A percentile compares a stretch with the other conserved stretches of the same genome.
Evolutionary conservation across 2,888 invertebrate genomes (phyloP).

Genomic region (Cybosia mesomella): DNA sequence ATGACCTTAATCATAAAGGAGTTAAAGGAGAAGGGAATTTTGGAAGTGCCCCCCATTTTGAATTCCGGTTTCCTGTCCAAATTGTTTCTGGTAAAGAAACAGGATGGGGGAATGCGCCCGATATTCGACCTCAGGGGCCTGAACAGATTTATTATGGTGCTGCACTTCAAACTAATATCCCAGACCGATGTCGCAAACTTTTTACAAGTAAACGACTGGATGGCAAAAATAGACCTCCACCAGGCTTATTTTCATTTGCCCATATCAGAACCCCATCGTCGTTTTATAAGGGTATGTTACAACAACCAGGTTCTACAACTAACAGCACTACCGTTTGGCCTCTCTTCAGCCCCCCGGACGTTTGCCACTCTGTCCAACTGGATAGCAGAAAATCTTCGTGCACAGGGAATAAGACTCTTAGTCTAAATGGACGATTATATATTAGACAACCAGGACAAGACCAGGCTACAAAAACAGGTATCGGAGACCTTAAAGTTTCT

Average conservation of each 20-base stretch:
- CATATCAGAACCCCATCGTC: conserved; percentile 13
- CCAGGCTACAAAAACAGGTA: conserved; percentile 15
- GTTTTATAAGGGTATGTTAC: conserved; percentile 25
- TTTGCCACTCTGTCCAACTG: conserved; percentile 22
- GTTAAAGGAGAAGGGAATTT: conserved; percentile 5
- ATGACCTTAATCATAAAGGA: conserved; percentile 17
- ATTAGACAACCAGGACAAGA: conserved; percentile 8
- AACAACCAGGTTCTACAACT: conserved; percentile 20
- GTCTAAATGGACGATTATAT: conserved; percentile 26
- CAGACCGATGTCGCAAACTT: conserved; percentile 35
- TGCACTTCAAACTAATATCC: conserved; percentile 39
- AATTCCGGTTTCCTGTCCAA: conserved; percentile 16
- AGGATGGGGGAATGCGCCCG: conserved; percentile 40
- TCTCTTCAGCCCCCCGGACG: conserved; percentile 14
- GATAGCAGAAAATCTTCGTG: conserved; percentile 13
- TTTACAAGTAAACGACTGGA: conserved; percentile 30
- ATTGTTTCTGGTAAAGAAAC: conserved; percentile 42
- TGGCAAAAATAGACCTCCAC: conserved; percentile 26
- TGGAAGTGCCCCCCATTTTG: conserved; percentile 7
- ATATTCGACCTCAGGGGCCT: conserved; percentile 39
- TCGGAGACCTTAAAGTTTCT: conserved; percentile 26
- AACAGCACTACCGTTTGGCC: conserved; percentile 22
- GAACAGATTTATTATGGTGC: conserved; percentile 13
- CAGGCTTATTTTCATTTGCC: conserved; percentile 26
- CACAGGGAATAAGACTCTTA: conserved; percentile 2